Conservation (phyloP, 1,140 invertebrate species). For the Helicorthomorpha holstii region DNA sequence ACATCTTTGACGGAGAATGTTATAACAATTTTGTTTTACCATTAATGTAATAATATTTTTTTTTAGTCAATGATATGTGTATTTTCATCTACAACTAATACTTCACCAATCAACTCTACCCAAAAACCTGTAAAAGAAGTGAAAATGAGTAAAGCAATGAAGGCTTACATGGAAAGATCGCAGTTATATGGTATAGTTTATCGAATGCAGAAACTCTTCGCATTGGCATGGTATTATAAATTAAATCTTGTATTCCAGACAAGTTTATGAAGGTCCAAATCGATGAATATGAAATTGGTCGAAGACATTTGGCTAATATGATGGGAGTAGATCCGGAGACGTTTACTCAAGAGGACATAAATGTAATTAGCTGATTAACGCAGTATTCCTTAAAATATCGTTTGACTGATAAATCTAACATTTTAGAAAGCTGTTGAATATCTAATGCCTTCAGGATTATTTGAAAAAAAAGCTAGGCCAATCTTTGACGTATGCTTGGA, state of each 20-base stretch:
- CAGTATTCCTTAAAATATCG: not conserved
- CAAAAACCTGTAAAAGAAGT: too few species aligned
- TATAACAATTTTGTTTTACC: too few species aligned
- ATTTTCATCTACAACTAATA: too few species aligned
- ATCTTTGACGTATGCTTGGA: slow-evolving; percentile 17
- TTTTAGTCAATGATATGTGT: too few species aligned
- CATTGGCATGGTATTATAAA: not conserved
- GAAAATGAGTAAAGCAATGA: slow-evolving; percentile 58
- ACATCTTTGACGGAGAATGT: too few species aligned
- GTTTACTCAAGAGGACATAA: slow-evolving; percentile 71
- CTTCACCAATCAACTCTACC: too few species aligned
- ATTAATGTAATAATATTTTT: too few species aligned
- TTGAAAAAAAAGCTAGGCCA: slow-evolving; percentile 59
- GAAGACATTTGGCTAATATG: slow-evolving; percentile 91
- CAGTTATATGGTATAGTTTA: slow-evolving; percentile 42
- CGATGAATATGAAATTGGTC: slow-evolving; percentile 73
- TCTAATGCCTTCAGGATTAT: slow-evolving; percentile 79
- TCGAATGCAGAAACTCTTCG: not conserved
- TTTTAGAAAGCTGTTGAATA: slow-evolving; percentile 70
- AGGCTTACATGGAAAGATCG: slow-evolving; percentile 63
- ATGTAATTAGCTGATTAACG: slow-evolving; percentile 37
- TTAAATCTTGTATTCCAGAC: slow-evolving; percentile 30
- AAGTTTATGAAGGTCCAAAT: slow-evolving; percentile 67
- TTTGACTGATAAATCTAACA: slow-evolving; percentile 6
- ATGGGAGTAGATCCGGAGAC: slow-evolving; percentile 82